Base-by-base conservation (phyloP, 2,888 invertebrate genomes). In the Vesta saturnalis region DNA sequence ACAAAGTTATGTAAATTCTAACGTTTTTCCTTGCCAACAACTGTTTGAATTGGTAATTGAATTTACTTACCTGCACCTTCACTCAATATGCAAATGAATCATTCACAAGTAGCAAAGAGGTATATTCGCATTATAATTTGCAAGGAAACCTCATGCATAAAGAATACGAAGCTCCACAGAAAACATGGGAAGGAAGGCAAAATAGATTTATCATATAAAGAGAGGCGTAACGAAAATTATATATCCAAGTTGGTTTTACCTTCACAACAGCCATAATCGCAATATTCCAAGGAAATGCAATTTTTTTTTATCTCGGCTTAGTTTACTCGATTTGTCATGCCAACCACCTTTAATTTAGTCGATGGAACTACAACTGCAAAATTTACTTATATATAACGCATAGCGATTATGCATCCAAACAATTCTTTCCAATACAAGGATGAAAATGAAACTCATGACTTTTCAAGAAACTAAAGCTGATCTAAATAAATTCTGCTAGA, bases 1-100 rank as follows among this genome's bases (percentile, higher is more conserved):
- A 63, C 63, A n/a, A n/a, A n/a, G n/a, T 67, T 63, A 69, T 67
- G 64, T 52, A 61, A 67, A 61, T 58, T 47, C 21, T 10, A 18
- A 52, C 46, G 59, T 71, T 66, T 69, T 69, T 71, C 62, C 69
- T 61, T 63, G 59, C 59, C 60, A 56, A 52, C 61, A 67, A 64
- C 69, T 67, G 67, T 67, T 69, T 72, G 72, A 72, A 72, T 70
- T 70, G 72, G 70, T 72, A 72, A 73, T 73, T 71, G 71, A 72
- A 72, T 67, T 72, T 72, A 55, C 66, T 58, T 70, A 73, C 71
- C 71, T 72, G 72, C 66, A 71, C 62, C 67, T 64, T 66, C 71
- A 67, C 72, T 69, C 70, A 70, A 71, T 73, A 73, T 73, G 71
- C 71, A 73, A 73, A 73, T 73, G 67, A 63, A 65, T 67, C 67